Evolutionary conservation across 1,140 invertebrate genomes (phyloP), one percentile per base, ranked within the genome.

Genomic region (Aporrectodea caliginosa): DNA sequence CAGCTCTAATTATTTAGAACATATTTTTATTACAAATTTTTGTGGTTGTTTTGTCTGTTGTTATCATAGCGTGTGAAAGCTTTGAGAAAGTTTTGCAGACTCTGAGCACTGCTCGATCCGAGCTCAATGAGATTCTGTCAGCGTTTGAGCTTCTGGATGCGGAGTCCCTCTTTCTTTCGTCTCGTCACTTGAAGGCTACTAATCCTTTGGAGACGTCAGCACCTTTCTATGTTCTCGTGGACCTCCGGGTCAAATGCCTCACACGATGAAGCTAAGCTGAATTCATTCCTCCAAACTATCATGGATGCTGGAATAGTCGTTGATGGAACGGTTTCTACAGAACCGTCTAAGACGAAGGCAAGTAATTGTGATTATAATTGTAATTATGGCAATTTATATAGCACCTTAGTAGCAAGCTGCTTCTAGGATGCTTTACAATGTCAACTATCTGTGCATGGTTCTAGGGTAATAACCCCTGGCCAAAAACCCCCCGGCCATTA

Each of bases 141-240:
- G 95, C 96, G 0, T 97, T 94, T 89, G 96, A 98, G 89, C 92
- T 98, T 88, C 93, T 98, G 78, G 96, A 98, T 87, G 88, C 89
- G 31, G 81, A 85, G n/a, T 91, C 93, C 0, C 86, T 95, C 82
- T 88, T 90, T 2, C 89, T 91, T 71, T 91, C 92, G 0, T 89
- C 89, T 0, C 84, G 88, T 14, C 90, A 92, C 82, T 89, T 93
- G 16, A 91, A 91, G n/a, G 81, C 94, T 92, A 31, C 90, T 91
- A 31, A 79, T 71, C 87, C 87, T 1, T 78, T 88, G 1, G 32
- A 78, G 2, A 79, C 84, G 22, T 58, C 43, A 27, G 92, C 91
- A 86, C 92, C 93, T 1, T 98, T 97, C 88, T 98, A 98, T 85
- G 92, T 97, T 84, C 85, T 99, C 0, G 91, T 98, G 75, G 96